Percentiles rank a stretch among this genome's conserved stretches.
Evolutionary conservation across 2,113 vertebrate genomes (phyloP).

Genomic region (Cynocephalus volans): DNA sequence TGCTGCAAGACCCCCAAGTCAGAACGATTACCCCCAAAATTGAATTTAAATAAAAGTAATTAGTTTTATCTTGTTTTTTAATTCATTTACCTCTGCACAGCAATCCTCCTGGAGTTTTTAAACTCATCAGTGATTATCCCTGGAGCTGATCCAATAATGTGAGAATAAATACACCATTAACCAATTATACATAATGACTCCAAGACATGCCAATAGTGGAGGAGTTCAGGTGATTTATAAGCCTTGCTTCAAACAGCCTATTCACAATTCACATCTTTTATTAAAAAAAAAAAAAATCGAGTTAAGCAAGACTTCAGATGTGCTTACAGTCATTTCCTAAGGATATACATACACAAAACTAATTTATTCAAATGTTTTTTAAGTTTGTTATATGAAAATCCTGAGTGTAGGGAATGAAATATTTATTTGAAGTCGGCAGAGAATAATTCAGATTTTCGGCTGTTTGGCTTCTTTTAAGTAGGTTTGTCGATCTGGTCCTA

Average conservation of each 20-base stretch:
- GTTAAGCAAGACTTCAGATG: conserved; percentile 45
- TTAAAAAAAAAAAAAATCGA: conserved; percentile 37
- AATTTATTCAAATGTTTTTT: conserved; percentile 7
- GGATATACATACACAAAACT: conserved; percentile 53
- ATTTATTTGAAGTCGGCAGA: conserved; percentile 35
- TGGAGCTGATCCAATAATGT: conserved; percentile 83
- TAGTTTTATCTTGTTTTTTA: conserved; percentile 85
- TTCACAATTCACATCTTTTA: conserved; percentile 76
- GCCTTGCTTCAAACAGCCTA: conserved; percentile 62
- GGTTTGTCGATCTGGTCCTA: background rate
- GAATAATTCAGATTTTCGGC: background rate
- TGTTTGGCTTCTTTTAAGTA: background rate
- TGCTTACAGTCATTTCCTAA: background rate
- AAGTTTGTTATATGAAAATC: conserved; percentile 19
- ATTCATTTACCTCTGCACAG: conserved; percentile 80
- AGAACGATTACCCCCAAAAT: conserved; percentile 82
- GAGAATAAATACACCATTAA: conserved; percentile 86
- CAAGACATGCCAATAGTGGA: conserved; percentile 75
- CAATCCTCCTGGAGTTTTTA: conserved; percentile 85
- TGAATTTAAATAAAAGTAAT: conserved; percentile 87
- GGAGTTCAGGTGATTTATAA: conserved; percentile 85
- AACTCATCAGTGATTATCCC: conserved; percentile 84
- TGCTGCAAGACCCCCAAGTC: conserved; percentile 78
- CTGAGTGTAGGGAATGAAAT: background rate
- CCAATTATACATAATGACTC: conserved; percentile 87